Percentiles rank a stretch among this genome's conserved stretches.
Evolutionary conservation across 2,797 vertebrate species (phyloP).

Genomic region (Urophycis tenuis): DNA sequence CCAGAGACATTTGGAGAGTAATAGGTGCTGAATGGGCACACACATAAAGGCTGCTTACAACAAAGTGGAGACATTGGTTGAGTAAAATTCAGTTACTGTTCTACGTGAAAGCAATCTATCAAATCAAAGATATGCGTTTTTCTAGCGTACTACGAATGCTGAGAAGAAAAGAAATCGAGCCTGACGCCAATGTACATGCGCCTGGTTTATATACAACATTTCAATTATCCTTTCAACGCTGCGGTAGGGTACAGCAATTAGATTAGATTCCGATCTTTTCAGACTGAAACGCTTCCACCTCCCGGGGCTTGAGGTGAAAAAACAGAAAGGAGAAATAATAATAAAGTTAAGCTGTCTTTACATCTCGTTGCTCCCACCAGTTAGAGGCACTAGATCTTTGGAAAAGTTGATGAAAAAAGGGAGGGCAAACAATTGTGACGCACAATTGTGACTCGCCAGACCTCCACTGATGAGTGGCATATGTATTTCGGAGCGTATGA

Average conservation of each 20-base stretch:
- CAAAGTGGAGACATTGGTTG: not conserved
- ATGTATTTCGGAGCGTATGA: constrained; percentile 50
- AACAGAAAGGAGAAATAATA: constrained; percentile 7
- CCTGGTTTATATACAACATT: not conserved
- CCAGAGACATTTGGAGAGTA: not conserved
- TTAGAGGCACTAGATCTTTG: constrained; percentile 32
- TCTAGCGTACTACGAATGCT: not conserved
- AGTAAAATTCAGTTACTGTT: not conserved
- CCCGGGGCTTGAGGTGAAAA: constrained; percentile 7
- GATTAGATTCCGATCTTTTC: not conserved
- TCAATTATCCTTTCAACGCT: not conserved
- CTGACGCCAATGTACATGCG: not conserved
- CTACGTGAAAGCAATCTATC: too few relatives aligned
- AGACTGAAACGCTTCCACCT: not conserved
- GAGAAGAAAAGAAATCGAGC: not conserved
- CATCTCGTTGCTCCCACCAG: constrained; percentile 39
- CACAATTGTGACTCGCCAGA: constrained; percentile 36
- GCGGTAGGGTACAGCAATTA: not conserved
- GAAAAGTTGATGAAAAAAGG: not conserved
- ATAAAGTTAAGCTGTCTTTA: constrained; percentile 37
- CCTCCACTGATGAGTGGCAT: constrained; percentile 53
- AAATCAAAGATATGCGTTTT: not conserved
- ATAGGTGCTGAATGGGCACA: not conserved
- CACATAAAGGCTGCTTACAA: not conserved
- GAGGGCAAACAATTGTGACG: constrained; percentile 38